Percentiles rank a stretch among this genome's conserved stretches.
Conservation (phyloP, 2,888 invertebrate genomes). For the Anorthoa munda region DNA sequence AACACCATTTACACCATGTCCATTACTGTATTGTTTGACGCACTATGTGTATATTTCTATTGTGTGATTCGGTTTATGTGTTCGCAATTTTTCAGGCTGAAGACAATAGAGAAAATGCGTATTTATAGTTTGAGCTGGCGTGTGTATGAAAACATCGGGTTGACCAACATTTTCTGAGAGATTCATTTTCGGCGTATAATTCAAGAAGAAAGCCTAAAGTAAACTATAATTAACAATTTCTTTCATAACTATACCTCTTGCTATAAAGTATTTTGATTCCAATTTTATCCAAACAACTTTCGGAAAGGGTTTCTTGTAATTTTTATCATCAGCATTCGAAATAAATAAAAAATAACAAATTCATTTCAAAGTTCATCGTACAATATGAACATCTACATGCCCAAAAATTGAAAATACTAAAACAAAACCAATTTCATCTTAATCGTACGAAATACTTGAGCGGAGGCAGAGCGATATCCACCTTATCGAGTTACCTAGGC, state of each 20-base stretch:
- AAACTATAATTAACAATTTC: background rate
- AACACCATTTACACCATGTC: constrained; percentile 32
- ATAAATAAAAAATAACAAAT: constrained; percentile 18
- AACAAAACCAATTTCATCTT: constrained; percentile 88
- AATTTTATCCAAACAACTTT: background rate
- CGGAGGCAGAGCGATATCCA: constrained; percentile 89
- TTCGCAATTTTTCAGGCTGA: constrained; percentile 57
- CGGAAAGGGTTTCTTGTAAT: background rate
- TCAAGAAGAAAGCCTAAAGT: background rate
- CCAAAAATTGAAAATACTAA: constrained; percentile 80
- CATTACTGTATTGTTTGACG: constrained; percentile 48
- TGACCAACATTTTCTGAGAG: too few relatives aligned
- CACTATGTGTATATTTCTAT: constrained; percentile 42
- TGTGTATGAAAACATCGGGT: background rate
- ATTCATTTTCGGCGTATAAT: background rate
- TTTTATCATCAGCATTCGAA: constrained; percentile 15
- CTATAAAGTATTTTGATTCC: background rate
- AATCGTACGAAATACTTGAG: constrained; percentile 89
- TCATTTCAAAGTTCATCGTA: constrained; percentile 66
- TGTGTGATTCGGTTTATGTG: constrained; percentile 55
- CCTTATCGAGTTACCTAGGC: constrained; percentile 90
- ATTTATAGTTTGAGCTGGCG: background rate
- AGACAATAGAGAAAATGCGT: constrained; percentile 23
- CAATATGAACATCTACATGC: constrained; percentile 66
- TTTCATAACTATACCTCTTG: background rate